These are phyloP conservation scores for Crypturellus undulatus DNA, from an alignment of 2,113 vertebrate species.

Conservation along the genomic window DNA sequence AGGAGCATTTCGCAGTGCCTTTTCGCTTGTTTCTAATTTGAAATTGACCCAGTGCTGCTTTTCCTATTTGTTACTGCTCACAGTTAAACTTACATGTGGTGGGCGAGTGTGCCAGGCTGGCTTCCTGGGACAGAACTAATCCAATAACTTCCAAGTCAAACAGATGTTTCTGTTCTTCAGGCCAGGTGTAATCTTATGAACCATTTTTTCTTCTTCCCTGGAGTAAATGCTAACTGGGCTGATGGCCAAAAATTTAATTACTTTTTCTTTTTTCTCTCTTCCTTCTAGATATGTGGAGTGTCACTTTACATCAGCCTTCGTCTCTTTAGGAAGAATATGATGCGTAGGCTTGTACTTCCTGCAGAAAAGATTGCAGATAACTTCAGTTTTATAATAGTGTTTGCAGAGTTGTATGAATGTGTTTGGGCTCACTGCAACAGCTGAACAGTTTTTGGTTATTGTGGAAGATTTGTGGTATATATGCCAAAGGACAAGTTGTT, in stretches of 20 bases:
- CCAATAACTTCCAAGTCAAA: constrained; percentile 23
- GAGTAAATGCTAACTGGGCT: constrained; percentile 17
- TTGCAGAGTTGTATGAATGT: background rate
- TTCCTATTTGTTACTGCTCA: background rate
- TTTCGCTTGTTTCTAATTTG: background rate
- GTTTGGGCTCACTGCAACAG: background rate
- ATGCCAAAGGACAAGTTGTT: background rate
- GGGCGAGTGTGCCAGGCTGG: background rate
- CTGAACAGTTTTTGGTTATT: background rate
- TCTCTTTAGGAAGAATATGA: background rate
- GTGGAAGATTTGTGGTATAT: background rate
- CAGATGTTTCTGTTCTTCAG: constrained; percentile 53
- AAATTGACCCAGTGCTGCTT: constrained; percentile 11
- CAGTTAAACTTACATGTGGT: constrained; percentile 2
- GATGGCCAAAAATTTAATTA: constrained; percentile 35
- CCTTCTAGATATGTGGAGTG: background rate
- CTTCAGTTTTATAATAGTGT: background rate
- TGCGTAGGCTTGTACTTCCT: background rate
- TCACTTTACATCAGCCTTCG: background rate
- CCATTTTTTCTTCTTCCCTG: background rate
- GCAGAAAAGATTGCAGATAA: background rate
- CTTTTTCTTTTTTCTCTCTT: background rate
- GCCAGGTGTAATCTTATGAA: constrained; percentile 54
- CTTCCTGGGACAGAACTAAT: constrained; percentile 58
- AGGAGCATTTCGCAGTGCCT: background rate